A percentile compares a stretch with the other conserved stretches of the same genome.
Conservation (phyloP, 2,888 invertebrate genomes). For the Proisotoma minuta region DNA sequence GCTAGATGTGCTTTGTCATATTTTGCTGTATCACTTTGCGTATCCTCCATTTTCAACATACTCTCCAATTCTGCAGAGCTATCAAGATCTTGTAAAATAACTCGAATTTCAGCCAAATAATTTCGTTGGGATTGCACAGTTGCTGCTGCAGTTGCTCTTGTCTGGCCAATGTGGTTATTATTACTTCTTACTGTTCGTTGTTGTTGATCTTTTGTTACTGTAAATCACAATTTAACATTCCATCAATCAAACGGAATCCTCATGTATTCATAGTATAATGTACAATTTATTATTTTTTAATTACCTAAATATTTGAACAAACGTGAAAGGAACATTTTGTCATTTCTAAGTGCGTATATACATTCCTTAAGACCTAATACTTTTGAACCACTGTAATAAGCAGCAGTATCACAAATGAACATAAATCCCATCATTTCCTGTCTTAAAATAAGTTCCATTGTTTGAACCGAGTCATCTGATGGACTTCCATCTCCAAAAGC, state of each 20-base stretch:
- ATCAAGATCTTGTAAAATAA: conserved; percentile 33
- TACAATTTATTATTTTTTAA: conserved; percentile 15
- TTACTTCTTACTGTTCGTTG: neutral
- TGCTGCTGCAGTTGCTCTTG: neutral
- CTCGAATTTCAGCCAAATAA: conserved; percentile 31
- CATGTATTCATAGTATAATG: neutral
- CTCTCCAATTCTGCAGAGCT: conserved; percentile 31
- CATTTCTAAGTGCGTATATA: conserved; percentile 75
- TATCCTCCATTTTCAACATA: conserved; percentile 28
- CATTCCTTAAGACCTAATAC: conserved; percentile 63
- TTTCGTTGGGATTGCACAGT: conserved; percentile 6
- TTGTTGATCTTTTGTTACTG: conserved; percentile 35
- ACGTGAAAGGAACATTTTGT: conserved; percentile 69
- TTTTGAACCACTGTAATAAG: conserved; percentile 58
- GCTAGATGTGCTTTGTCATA: conserved; percentile 33
- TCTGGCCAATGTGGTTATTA: neutral
- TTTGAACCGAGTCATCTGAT: conserved; percentile 67
- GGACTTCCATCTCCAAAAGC: conserved; percentile 90
- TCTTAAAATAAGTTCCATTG: conserved; percentile 77
- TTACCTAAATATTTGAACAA: conserved; percentile 66
- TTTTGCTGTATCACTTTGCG: conserved; percentile 18
- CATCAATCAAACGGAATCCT: neutral
- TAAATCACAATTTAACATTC: conserved; percentile 1
- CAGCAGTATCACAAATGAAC: conserved; percentile 67
- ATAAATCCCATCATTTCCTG: conserved; percentile 74